These are phyloP conservation scores for Nasonia oneida DNA, from an alignment of 2,888 invertebrate species.

Conservation along the genomic window DNA sequence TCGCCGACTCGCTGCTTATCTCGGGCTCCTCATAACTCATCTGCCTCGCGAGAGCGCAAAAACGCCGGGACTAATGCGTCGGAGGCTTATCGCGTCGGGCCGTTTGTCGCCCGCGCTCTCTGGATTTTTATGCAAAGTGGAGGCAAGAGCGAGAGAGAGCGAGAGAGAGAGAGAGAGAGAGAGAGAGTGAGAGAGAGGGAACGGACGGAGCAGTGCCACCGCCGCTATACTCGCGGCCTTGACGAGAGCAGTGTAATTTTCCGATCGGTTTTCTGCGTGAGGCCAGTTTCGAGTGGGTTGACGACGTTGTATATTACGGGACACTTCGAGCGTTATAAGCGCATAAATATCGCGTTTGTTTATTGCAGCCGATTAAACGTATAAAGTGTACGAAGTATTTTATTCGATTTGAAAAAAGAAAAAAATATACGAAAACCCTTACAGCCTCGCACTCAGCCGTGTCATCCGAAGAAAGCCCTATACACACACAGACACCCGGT, in stretches of 20 bases:
- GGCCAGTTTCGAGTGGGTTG: neutral
- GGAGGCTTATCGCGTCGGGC: constrained; percentile 45
- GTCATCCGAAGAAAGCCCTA: neutral
- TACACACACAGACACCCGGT: neutral
- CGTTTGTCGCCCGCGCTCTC: constrained; percentile 45
- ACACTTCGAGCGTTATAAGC: neutral
- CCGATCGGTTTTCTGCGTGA: neutral
- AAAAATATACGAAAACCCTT: neutral
- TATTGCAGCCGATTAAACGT: neutral
- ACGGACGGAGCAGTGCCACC: constrained; percentile 9
- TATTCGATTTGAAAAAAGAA: no score
- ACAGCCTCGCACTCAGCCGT: neutral
- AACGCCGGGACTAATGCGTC: constrained; percentile 48
- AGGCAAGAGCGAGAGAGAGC: neutral
- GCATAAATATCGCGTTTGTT: no score
- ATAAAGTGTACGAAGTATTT: no score
- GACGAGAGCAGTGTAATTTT: neutral
- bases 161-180: no score
- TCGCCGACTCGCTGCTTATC: constrained; percentile 51
- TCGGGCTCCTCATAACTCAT: constrained; percentile 56
- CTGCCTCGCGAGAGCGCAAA: constrained; percentile 39
- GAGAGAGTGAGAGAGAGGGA: neutral
- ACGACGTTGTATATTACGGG: neutral
- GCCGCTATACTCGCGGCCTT: neutral
- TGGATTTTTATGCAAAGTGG: constrained; percentile 59